Evolutionary conservation across 2,888 invertebrate genomes (phyloP), one percentile per base, ranked within the genome.

Genomic region (Conops quadrifasciatus): DNA sequence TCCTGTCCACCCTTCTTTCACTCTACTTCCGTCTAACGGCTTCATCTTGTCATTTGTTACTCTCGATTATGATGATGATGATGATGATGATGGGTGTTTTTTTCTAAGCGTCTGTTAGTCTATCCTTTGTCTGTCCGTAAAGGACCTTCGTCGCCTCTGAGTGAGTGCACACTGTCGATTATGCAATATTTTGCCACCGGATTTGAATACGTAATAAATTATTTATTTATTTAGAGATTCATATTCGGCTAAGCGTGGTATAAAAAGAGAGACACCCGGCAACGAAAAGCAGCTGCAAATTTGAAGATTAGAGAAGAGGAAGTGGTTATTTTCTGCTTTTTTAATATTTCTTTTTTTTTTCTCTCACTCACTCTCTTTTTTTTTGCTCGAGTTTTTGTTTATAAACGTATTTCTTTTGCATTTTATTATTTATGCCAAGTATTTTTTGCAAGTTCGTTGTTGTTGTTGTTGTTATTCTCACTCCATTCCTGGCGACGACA

Each of bases 181-280:
- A 73, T 36, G 36, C 36, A 36, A 36, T 58, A 70, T 72, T 72
- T 70, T 63, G 53, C 63, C 67, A 79, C 72, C 77, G 80, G 80
- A 80, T 80, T 80, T 80, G 80, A 81, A 81, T 80, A 78, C 75
- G 75, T 76, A 80, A 80, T 81, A 80, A 80, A 81, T 81, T 81
- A 81, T 80, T 80, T 81, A 81, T 80, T 80, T 80, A 80, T 81
- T 76, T 70, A 51, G 70, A 70, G 36, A 62, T 68, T 68, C 62
- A 68, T 68, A 68, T 62, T 67, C 59, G 51, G 51, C 59, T 59
- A 51, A 19, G 19, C 15, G 28, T 7, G 15, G 28, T 21, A 60
- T 16, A 51, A 1, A 58, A 36, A 51, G 51, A 51, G 47, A 26
- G 2, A 45, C 7, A 24, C 16, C 5, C 21, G 56, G 24, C 11